These are phyloP conservation scores for Rhegmatorhina hoffmannsi DNA, from an alignment of 2,113 vertebrate genomes.

Conservation along the genomic window DNA sequence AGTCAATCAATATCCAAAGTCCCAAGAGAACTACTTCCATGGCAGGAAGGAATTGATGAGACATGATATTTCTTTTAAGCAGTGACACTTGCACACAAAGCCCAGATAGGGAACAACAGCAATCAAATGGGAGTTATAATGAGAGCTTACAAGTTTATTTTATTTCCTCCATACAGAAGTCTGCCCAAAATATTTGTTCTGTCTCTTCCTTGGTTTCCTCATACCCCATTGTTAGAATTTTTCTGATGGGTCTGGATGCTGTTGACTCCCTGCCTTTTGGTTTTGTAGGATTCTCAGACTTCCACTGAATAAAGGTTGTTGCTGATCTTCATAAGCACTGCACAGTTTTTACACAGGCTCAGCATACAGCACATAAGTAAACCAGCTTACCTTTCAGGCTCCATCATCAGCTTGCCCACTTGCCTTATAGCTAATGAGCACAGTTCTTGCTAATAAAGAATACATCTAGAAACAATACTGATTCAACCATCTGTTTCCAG, in stretches of 20 bases:
- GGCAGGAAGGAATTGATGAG: not conserved
- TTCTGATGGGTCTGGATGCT: not conserved
- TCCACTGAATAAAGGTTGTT: not conserved
- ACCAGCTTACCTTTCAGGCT: not conserved
- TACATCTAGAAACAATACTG: not conserved
- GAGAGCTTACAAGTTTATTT: not conserved
- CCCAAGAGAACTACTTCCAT: not conserved
- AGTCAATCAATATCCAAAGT: not conserved
- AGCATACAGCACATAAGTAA: not conserved
- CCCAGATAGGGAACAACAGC: not conserved
- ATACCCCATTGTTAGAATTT: not conserved
- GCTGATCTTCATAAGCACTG: not conserved
- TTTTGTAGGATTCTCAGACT: not conserved
- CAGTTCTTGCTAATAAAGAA: not conserved
- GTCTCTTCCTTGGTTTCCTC: not conserved
- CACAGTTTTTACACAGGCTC: not conserved
- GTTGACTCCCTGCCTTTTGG: not conserved
- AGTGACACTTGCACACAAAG: not conserved
- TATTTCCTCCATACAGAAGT: not conserved
- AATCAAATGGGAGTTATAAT: not conserved
- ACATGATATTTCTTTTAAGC: rapidly evolving
- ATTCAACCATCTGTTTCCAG: not conserved
- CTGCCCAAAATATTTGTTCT: not conserved
- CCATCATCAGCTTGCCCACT: not conserved
- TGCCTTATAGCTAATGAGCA: not conserved